A percentile compares a stretch with the other conserved stretches of the same genome.
Conservation (phyloP, 2,113 vertebrate species). For the Thinocorus orbignyianus region DNA sequence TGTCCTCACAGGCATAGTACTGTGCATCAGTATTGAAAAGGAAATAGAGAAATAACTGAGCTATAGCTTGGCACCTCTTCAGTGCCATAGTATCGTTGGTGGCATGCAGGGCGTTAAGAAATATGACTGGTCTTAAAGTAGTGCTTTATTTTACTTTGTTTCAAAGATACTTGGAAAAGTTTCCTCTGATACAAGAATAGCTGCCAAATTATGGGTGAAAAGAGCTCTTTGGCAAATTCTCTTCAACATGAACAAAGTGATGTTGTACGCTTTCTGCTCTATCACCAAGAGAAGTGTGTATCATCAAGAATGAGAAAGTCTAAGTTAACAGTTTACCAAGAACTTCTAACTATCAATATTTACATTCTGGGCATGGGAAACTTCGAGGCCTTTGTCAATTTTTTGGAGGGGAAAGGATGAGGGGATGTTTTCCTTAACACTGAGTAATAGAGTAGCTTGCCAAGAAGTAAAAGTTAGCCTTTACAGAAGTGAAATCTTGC, state of each 20-base stretch:
- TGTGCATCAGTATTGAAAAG: neutral
- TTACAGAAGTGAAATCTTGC: neutral
- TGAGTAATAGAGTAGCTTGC: neutral
- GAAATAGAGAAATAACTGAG: conserved; percentile 52
- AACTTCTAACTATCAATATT: neutral
- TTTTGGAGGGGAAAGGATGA: neutral
- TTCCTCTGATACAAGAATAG: neutral
- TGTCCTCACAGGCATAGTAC: conserved; percentile 17
- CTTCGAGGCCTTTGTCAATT: neutral
- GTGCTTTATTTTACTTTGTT: neutral
- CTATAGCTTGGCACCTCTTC: neutral
- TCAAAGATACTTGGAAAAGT: neutral
- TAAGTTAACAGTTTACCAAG: neutral
- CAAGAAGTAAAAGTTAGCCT: neutral
- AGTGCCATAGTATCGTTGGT: neutral
- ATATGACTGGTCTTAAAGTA: neutral
- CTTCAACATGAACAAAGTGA: neutral
- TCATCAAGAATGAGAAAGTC: neutral
- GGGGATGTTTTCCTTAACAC: neutral
- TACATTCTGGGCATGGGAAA: neutral
- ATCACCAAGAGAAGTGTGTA: neutral
- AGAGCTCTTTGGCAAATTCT: neutral
- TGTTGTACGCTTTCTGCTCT: neutral
- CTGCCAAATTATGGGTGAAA: neutral
- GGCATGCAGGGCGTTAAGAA: neutral